These are phyloP conservation scores for Prinia subflava DNA, from an alignment of 2,113 vertebrate species.

Conservation along the genomic window DNA sequence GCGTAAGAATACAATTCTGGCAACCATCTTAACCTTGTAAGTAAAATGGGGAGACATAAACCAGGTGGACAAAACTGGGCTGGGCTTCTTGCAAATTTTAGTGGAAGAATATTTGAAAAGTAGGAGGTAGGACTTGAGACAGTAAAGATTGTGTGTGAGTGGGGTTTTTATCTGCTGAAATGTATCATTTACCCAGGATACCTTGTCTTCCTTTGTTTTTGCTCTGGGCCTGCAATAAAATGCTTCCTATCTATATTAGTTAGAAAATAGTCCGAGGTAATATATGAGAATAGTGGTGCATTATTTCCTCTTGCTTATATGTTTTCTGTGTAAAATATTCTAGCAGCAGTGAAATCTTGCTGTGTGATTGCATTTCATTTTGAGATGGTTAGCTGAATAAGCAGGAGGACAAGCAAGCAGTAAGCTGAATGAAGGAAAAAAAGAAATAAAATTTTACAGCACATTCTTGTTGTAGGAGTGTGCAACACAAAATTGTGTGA, in stretches of 20 bases:
- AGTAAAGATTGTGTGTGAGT: not conserved
- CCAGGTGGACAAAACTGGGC: not conserved
- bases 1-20: not conserved
- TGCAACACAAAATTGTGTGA: slow-evolving; percentile 33
- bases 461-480: slow-evolving; percentile 29
- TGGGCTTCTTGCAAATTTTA: not conserved
- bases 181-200: not conserved
- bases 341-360: not conserved
- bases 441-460: slow-evolving; percentile 53
- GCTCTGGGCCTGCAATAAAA: slow-evolving; percentile 51
- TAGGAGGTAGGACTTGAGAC: not conserved
- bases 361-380: slow-evolving; percentile 7
- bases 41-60: not conserved
- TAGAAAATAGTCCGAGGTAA: not conserved
- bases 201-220: slow-evolving; percentile 57
- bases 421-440: slow-evolving; percentile 45
- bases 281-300: not conserved
- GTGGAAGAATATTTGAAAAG: not conserved
- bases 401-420: slow-evolving; percentile 26
- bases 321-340: slow-evolving; percentile 37
- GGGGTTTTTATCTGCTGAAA: not conserved
- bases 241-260: slow-evolving; percentile 55
- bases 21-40: not conserved
- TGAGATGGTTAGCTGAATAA: slow-evolving; percentile 52
- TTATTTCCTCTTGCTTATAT: slow-evolving; percentile 35